Evolutionary conservation across 2,888 invertebrate species (phyloP), one percentile per base, ranked within the genome.

Genomic region (Chymomyza amoena): DNA sequence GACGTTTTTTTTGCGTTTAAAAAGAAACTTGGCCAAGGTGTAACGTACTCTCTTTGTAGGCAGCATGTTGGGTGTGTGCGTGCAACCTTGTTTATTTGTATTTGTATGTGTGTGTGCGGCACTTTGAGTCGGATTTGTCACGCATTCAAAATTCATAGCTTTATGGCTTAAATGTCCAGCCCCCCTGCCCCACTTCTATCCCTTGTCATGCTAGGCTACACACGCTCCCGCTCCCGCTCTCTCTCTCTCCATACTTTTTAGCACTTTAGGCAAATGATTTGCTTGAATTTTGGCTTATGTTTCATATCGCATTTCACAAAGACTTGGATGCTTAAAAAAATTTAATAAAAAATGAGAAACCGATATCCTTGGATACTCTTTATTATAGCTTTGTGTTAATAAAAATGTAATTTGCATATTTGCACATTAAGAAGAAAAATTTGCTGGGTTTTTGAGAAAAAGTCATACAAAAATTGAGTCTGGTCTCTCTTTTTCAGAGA

Each of bases 231-330:
- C 39, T 45, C 39, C 4, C 39, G 2, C 39, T 13, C 39, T 39
- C 39, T 39, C 6, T 39, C 39, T 13, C 13, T 13, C 13, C 13
- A 6, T 45, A 13, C 4, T 15, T 45, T 45, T 45, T 13, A 45
- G 39, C 39, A 45, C 39, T 45, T 45, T 10, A 45, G 39, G 39
- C 39, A 45, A 45, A 45, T 70, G 59, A 72, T 76, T 76, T 69
- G 61, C 59, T 61, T 57, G 71, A 65, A 59, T 68, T 76, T 73
- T 65, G 78, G 68, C 78, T 72, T 78, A 70, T 75, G 71, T 68
- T 57, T 50, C 72, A 59, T 63, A 68, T 78, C 68, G 68, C 57
- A 64, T 78, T 77, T 70, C 75, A 72, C 67, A 72, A 72, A 70
- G 66, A 64, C 3, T 28, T 32, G 62, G 20, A 68, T 66, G 74